Evolutionary conservation across 1,140 invertebrate genomes (phyloP), one percentile per base, ranked within the genome.

Genomic region (Microplitis mediator): DNA sequence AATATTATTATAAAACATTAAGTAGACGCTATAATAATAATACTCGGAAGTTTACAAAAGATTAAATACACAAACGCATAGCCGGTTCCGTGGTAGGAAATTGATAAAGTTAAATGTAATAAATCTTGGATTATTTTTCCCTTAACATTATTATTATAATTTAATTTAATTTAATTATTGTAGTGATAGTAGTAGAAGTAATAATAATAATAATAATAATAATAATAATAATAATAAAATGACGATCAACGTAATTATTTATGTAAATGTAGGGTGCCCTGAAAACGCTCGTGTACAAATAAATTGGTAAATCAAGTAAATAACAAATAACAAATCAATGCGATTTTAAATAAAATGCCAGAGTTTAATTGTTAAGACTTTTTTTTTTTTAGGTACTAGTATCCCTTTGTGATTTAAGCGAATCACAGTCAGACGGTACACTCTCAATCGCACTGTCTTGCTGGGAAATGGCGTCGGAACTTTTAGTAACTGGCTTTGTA

Each of bases 381-480:
- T 9, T 45, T 45, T 45, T 45, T 4, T 45, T 51, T 78, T 79
- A 81, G 65, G 64, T 77, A 35, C 64, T 81, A 4, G 64, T 69
- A 64, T 86, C 83, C 68, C 78, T 82, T 63, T 83, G 75, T 58
- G 78, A 80, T 63, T 85, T 79, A 66, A 84, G 77, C 34, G 77
- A 82, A 45, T 87, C 85, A 70, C 75, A 81, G 63, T 84, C 81
- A 5, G 77, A 73, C 9, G 73, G 73, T 23, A 83, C 77, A 70
- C 79, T 81, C 35, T 82, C 84, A 14, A 84, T 78, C 61, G 79
- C 80, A 54, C 81, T 85, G 51, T 86, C 85, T 39, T 80, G 83
- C 65, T 83, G 82, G 14, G 81, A 84, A 70, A 84, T 82, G 4
- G 81, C 83, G 35, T 86, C 85, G 2, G 77, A 79, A 72, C 83